Percentiles rank a stretch among this genome's conserved stretches.
phyloP scores from a whole-genome alignment of 2,113 vertebrate genomes.

The Pteropus alecto region DNA sequence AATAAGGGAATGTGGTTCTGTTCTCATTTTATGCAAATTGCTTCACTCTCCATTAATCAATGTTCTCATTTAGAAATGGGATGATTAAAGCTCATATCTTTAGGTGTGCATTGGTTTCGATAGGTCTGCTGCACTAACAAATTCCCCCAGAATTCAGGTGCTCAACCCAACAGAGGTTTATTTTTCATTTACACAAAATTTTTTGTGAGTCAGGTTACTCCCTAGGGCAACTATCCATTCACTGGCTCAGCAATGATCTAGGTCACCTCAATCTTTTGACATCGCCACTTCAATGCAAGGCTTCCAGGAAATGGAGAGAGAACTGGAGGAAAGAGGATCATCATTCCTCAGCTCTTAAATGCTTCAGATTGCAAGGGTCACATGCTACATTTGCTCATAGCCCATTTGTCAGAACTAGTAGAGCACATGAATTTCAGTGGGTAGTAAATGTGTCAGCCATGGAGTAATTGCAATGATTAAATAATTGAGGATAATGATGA shows the following conservation, averaged over 20 bases:
- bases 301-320: neutral
- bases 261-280: neutral
- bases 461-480: neutral
- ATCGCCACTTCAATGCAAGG: neutral
- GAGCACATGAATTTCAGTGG: neutral
- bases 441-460: neutral
- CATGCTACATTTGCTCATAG: neutral
- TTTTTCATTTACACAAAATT: neutral
- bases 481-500: neutral
- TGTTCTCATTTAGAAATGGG: neutral
- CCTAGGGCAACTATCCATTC: neutral
- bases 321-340: neutral
- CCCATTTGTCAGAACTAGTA: neutral
- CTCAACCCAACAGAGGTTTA: neutral
- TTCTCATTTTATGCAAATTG: neutral
- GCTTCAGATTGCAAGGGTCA: neutral
- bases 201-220: neutral
- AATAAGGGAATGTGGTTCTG: neutral
- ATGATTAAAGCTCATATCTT: neutral
- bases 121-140: neutral
- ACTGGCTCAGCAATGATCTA: neutral
- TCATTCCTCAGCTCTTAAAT: neutral
- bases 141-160: neutral
- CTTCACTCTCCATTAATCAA: neutral
- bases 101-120: neutral